Conservation (phyloP, 2,113 vertebrate species). For the Tragelaphus imberbis region DNA sequence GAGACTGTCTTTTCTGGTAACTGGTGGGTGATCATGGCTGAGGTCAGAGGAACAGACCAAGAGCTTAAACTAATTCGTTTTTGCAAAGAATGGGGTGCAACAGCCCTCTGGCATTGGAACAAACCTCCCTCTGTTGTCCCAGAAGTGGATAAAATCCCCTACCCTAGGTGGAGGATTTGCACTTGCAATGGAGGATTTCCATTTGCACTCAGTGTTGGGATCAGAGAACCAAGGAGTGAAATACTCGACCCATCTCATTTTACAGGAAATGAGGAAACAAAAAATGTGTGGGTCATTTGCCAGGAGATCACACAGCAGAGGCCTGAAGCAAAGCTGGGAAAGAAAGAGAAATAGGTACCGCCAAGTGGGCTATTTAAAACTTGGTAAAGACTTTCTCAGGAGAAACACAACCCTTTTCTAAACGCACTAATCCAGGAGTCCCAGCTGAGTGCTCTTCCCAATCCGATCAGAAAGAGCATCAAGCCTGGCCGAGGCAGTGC, state of each 20-base stretch:
- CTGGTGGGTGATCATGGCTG: not conserved
- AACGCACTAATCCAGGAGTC: not conserved
- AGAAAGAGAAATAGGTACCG: not conserved
- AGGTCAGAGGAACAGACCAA: not conserved
- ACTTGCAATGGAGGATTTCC: too few species aligned
- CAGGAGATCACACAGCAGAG: not conserved
- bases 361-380: not conserved
- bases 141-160: not conserved
- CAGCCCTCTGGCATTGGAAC: not conserved
- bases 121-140: not conserved
- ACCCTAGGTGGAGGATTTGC: not conserved
- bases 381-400: not conserved
- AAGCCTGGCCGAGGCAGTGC: rapidly evolving
- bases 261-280: not conserved
- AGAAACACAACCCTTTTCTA: not conserved
- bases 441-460: not conserved
- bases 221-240: not conserved
- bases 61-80: not conserved
- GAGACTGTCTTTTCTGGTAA: not conserved
- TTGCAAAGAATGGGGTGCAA: not conserved
- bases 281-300: not conserved
- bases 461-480: not conserved
- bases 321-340: not conserved
- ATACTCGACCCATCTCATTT: not conserved
- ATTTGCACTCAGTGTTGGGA: not conserved